These are phyloP conservation scores for Agonum fuliginosum DNA, from an alignment of 2,888 invertebrate species.

Conservation along the genomic window DNA sequence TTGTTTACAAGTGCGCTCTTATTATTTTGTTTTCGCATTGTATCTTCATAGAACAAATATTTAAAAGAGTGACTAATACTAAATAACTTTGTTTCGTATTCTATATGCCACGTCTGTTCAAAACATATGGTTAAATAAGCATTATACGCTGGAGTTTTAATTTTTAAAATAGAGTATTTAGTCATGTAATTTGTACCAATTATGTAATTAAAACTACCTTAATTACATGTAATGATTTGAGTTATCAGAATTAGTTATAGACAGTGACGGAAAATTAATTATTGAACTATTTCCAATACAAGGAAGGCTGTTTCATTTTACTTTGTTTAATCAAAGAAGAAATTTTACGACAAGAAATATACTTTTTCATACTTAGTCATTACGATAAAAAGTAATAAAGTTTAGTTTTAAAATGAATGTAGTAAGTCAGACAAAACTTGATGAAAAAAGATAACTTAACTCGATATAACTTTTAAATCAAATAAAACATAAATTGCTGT, in stretches of 20 bases:
- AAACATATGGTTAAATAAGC: conserved; percentile 32
- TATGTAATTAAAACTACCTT: conserved; percentile 4
- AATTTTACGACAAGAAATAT: no score
- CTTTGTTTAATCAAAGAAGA: no score
- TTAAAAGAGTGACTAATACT: conserved; percentile 10
- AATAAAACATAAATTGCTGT: no score
- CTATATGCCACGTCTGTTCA: conserved; percentile 16
- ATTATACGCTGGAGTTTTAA: not conserved
- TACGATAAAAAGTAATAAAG: no score
- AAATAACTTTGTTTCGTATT: conserved; percentile 21
- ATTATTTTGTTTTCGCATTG: conserved; percentile 20
- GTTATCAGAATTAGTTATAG: conserved; percentile 17
- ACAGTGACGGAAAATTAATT: conserved; percentile 9
- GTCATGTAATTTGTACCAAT: not conserved
- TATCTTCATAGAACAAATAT: conserved; percentile 28
- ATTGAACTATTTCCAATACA: not conserved
- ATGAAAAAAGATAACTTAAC: no score
- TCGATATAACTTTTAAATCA: no score
- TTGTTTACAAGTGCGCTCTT: conserved; percentile 25
- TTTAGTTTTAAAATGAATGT: no score
- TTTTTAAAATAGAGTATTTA: not conserved
- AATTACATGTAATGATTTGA: not conserved
- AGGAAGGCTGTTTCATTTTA: not conserved
- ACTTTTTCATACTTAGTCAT: no score
- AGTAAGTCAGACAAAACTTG: no score